A percentile compares a stretch with the other conserved stretches of the same genome.
Conservation (phyloP, 1,140 invertebrate species). For the Lucilia cuprina region DNA sequence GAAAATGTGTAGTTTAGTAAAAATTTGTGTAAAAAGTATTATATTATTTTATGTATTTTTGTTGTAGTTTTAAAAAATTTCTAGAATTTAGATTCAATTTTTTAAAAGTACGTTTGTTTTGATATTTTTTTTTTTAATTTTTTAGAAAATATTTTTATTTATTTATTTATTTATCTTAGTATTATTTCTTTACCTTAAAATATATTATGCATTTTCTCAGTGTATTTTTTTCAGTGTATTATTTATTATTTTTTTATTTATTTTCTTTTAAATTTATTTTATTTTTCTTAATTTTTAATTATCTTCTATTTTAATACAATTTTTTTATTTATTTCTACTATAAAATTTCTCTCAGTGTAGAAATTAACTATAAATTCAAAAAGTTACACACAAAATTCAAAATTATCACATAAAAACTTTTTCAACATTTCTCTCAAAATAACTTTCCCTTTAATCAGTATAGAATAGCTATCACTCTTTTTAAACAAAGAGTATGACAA, state of each 20-base stretch:
- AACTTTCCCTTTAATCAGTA: no score
- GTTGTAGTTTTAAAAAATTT: not conserved
- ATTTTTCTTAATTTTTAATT: not conserved
- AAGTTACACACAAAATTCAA: no score
- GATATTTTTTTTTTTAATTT: not conserved
- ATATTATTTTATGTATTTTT: not conserved
- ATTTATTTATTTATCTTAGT: no score
- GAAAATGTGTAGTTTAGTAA: no score
- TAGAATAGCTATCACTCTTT: no score
- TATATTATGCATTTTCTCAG: not conserved
- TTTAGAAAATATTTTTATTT: no score
- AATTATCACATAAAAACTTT: no score
- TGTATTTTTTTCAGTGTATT: slow-evolving; percentile 1
- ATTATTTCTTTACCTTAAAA: no score
- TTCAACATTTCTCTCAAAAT: no score
- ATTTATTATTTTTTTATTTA: not conserved
- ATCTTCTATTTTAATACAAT: not conserved
- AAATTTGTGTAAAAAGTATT: not conserved
- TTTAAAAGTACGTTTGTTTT: not conserved
- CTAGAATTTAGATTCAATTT: no score
- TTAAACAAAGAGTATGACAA: no score
- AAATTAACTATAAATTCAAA: not conserved
- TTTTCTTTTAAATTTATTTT: not conserved
- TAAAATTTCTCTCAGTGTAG: not conserved
- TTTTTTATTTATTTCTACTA: not conserved